Base-by-base conservation (phyloP, 2,888 invertebrate species). In the Conops quadrifasciatus region DNA sequence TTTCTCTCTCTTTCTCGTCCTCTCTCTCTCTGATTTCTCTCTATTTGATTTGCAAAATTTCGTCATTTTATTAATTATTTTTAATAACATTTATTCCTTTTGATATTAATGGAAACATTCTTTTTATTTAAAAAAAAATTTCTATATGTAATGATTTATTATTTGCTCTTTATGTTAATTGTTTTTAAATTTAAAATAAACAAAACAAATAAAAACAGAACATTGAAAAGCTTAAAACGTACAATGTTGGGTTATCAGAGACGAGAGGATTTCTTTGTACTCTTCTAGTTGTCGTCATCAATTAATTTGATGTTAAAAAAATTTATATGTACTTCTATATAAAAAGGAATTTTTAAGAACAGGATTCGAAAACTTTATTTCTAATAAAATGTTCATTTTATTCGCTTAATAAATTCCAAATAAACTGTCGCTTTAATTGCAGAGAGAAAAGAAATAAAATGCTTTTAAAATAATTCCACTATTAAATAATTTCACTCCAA, bases 201-300 rank as follows among this genome's bases (percentile, higher is more conserved):
- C n/a, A n/a, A n/a, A n/a, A n/a, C n/a, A n/a, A n/a, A n/a, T n/a
- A n/a, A n/a, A n/a, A n/a, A n/a, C n/a, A 84, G 84, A 82, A 84
- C 85, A 74, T 81, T 84, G 69, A 84, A 83, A 76, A 80, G 80
- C 80, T 79, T 84, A 74, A 84, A 81, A 77, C 83, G 81, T 78
- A 81, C 80, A 66, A 84, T 84, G 84, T 76, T 84, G 78, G 84
- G 84, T 76, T 84, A 83, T 79, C 80, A 76, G 81, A 77, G 79
- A 80, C 79, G 78, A 71, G 71, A 76, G 76, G 77, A 77, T 71
- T 78, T 78, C 70, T 79, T 81, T 75, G 71, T 77, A 75, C 78
- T 76, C 66, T 78, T 80, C 75, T 79, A 80, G 78, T 78, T 74
- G 76, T 74, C 73, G 73, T n/a, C n/a, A n/a, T n/a, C 76, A 73